A percentile compares a stretch with the other conserved stretches of the same genome.
phyloP scores from a whole-genome alignment of 2,797 vertebrate genomes.

The Phoeniculus purpureus region DNA sequence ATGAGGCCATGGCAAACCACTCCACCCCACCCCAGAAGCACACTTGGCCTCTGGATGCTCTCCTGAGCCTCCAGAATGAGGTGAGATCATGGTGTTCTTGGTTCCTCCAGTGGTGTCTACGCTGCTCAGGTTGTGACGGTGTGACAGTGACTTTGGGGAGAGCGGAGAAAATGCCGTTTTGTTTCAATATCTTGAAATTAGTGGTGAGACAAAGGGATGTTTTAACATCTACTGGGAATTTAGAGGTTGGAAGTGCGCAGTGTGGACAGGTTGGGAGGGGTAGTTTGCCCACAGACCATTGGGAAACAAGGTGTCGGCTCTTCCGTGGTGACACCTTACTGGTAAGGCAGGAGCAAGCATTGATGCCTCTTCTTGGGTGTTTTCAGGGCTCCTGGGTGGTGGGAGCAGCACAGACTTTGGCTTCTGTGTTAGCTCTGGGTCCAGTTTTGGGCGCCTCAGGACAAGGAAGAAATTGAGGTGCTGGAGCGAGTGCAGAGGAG shows the following conservation, averaged over 20 bases:
- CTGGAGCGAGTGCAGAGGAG: too few relatives aligned
- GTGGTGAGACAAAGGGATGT: background rate
- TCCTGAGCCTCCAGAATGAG: background rate
- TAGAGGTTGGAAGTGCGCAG: background rate
- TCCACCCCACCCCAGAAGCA: too few relatives aligned
- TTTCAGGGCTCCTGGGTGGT: background rate
- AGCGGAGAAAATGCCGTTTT: background rate
- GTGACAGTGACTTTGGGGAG: background rate
- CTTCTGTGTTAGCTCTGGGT: too few relatives aligned
- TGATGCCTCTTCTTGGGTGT: background rate
- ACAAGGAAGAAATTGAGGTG: too few relatives aligned
- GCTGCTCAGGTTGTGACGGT: background rate
- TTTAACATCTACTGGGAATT: background rate
- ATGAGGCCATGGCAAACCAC: too few relatives aligned
- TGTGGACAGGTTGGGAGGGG: background rate
- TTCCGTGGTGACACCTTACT: fast-evolving
- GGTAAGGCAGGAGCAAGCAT: fast-evolving
- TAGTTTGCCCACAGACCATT: background rate
- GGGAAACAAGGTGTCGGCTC: fast-evolving
- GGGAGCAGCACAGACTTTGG: fast-evolving
- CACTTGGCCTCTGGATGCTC: too few relatives aligned
- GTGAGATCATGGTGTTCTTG: background rate
- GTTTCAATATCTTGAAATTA: background rate
- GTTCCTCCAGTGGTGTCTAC: background rate
- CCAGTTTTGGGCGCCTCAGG: too few relatives aligned